A percentile compares a stretch with the other conserved stretches of the same genome.
Evolutionary conservation across 92 coral and sea anemone genomes (phyloP).

Genomic region (Metridium senile): DNA sequence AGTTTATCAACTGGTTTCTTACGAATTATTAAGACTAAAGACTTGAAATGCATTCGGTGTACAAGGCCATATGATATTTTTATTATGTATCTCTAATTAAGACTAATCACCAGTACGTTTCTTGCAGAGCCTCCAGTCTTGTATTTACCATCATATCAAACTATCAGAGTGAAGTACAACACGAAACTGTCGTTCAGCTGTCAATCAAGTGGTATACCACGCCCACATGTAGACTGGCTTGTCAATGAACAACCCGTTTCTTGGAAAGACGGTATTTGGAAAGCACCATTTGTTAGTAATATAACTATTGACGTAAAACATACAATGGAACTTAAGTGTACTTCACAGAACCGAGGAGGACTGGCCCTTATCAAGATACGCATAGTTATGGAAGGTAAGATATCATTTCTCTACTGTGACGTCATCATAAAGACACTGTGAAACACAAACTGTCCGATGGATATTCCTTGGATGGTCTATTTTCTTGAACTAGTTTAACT

Average conservation of each 20-base stretch:
- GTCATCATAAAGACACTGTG: neutral
- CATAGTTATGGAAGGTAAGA: conserved; percentile 43
- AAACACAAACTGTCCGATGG: too few relatives aligned
- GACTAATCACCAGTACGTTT: too few relatives aligned
- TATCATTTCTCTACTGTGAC: too few relatives aligned
- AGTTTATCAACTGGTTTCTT: neutral
- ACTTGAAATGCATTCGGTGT: too few relatives aligned
- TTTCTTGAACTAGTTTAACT: too few relatives aligned
- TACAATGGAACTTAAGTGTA: conserved; percentile 54
- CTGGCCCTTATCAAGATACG: conserved; percentile 20
- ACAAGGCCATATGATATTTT: too few relatives aligned
- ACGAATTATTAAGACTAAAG: too few relatives aligned
- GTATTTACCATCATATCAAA: neutral
- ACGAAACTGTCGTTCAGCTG: conserved; percentile 26
- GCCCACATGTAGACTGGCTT: conserved; percentile 44
- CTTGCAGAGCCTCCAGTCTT: conserved; percentile 34
- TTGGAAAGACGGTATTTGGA: conserved; percentile 1
- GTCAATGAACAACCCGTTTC: conserved; percentile 28
- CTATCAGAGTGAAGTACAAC: neutral
- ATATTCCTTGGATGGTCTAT: too few relatives aligned
- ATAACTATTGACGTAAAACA: conserved; percentile 40
- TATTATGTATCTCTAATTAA: too few relatives aligned
- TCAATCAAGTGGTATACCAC: conserved; percentile 56
- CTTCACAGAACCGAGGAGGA: conserved; percentile 51
- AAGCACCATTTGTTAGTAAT: conserved; percentile 38